Conservation (phyloP, 2,797 vertebrate species). For the Potorous gilbertii region DNA sequence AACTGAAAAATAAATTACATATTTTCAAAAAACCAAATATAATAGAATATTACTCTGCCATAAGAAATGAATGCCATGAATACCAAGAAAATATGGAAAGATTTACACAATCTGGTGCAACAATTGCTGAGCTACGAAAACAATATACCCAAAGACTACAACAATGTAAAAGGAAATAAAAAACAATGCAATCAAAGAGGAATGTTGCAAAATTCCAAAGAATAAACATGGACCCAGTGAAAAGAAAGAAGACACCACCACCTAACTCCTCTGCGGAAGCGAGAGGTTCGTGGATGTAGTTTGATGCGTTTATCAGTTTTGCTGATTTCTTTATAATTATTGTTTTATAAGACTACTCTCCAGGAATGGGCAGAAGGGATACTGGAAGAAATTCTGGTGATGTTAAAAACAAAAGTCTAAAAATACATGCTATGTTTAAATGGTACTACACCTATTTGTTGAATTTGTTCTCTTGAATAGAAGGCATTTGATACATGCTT, state of each 20-base stretch:
- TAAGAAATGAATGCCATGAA: not conserved
- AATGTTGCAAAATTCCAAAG: not conserved
- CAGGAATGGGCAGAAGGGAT: not conserved
- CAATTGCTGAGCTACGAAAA: not conserved
- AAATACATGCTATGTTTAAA: not conserved
- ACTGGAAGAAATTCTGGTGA: not conserved
- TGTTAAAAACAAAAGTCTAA: not conserved
- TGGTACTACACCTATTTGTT: not conserved
- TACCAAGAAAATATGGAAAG: not conserved
- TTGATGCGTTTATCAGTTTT: not conserved
- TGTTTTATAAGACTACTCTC: not conserved
- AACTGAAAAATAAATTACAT: too few species aligned
- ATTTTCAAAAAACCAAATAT: not conserved
- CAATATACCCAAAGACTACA: not conserved
- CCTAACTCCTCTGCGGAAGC: not conserved
- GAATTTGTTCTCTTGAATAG: not conserved
- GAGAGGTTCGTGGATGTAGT: not conserved
- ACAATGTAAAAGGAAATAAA: not conserved
- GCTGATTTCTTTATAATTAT: not conserved
- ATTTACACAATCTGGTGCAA: not conserved
- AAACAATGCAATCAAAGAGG: not conserved
- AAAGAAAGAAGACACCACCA: not conserved
- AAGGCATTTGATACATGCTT: not conserved
- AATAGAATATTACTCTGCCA: not conserved
- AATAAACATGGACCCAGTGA: not conserved